Conservation (phyloP, 2,888 invertebrate species). For the Drosophila ezoana region DNA sequence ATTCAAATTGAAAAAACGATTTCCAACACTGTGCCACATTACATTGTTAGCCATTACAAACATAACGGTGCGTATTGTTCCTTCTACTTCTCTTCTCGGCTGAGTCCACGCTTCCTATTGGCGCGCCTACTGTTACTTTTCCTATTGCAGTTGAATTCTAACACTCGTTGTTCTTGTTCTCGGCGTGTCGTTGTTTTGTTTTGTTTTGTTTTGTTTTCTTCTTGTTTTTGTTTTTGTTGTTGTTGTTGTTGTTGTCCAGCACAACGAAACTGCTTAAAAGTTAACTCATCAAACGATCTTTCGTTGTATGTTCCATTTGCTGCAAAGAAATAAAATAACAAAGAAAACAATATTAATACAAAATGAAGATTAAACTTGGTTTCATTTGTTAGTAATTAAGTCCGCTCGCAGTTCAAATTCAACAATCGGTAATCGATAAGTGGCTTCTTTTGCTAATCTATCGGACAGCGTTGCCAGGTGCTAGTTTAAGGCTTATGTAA, state of each 20-base stretch:
- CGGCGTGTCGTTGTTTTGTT: conserved; percentile 48
- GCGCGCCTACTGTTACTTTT: conserved; percentile 25
- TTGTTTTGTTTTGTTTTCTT: conserved; percentile 4
- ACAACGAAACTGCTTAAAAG: conserved; percentile 49
- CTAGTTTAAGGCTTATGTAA: conserved; percentile 52
- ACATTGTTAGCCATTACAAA: conserved; percentile 85
- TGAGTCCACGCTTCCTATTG: conserved; percentile 32
- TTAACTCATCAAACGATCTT: conserved; percentile 47
- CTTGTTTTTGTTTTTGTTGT: conserved; percentile 11
- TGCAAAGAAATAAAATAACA: conserved; percentile 41
- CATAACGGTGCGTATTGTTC: conserved; percentile 80
- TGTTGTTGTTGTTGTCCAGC: conserved; percentile 41
- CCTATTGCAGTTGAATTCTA: conserved; percentile 10
- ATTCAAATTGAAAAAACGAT: conserved; percentile 74
- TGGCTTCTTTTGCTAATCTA: not conserved
- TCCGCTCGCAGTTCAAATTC: not conserved
- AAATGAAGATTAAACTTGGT: not conserved
- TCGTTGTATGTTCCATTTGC: conserved; percentile 69
- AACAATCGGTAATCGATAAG: conserved; percentile 22
- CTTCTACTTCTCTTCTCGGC: conserved; percentile 22
- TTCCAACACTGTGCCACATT: conserved; percentile 82
- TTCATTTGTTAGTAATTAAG: not conserved
- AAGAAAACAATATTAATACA: not conserved
- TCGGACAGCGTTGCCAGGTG: conserved; percentile 50
- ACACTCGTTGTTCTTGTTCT: conserved; percentile 51